Evolutionary conservation across 1,140 invertebrate species (phyloP), one percentile per base, ranked within the genome.

Genomic region (Drosophila virilis): DNA sequence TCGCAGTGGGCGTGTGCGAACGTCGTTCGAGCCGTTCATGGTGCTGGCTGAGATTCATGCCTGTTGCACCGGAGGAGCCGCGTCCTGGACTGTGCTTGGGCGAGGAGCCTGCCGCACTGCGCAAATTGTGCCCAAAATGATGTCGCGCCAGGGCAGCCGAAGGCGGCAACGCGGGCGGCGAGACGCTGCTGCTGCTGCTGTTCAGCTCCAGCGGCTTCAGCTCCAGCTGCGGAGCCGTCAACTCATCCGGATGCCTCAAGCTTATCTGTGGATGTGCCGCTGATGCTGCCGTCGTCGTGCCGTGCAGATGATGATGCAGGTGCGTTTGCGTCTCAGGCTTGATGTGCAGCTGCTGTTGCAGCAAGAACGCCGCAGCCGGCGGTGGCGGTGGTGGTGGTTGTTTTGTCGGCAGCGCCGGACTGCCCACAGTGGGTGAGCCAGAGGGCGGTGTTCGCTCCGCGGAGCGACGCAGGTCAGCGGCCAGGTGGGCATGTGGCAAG

Each of bases 261-360:
- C 82, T 86, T 40, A 90, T 90, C 50, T 91, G 88, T 1, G 84
- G 84, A 83, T 90, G 72, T 1, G 60, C 17, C 6, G 77, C 46
- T 4, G 71, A 33, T 0, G 38, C 62, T 9, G 71, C 33, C 1
- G 72, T 12, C 1, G 77, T 57, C 28, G 67, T 70, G 67, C 33
- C 38, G 54, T 52, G 81, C 50, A 66, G 42, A 60, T 74, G 70
- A 17, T 92, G 91, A 59, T 92, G 91, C 60, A 92, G 79, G 62
- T 91, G 89, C 54, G 86, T 86, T 58, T 89, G 84, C 28, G 86
- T 83, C 59, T 91, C 91, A 2, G 80, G 80, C 66, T 91, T 91
- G 32, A 91, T 91, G 54, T 91, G 90, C 55, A 91, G 54, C 43
- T 91, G 90, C 55, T 91, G 88, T 22, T 91, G 91, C 66, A 91